Conservation (phyloP, 2,797 vertebrate species). For the Corythornis leucogaster region DNA sequence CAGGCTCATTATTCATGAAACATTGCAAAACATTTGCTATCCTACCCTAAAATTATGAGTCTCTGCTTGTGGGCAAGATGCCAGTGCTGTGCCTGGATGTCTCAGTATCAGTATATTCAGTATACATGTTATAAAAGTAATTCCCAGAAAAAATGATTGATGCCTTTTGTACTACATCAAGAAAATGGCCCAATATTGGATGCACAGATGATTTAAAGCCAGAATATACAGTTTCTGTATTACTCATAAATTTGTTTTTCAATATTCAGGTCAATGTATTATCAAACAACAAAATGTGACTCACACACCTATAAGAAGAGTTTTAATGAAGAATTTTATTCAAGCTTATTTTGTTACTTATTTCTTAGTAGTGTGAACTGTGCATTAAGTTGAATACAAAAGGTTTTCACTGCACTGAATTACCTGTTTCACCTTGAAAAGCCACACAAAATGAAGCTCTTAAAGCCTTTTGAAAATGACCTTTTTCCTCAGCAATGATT, state of each 20-base stretch:
- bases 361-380: slow-evolving; percentile 64
- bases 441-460: slow-evolving; percentile 85
- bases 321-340: slow-evolving; percentile 73
- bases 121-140: background rate
- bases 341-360: slow-evolving; percentile 70
- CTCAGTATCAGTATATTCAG: background rate
- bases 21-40: background rate
- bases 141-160: slow-evolving; percentile 50
- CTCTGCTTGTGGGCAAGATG: background rate
- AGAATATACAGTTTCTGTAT: slow-evolving; percentile 14
- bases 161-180: background rate
- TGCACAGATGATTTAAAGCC: slow-evolving; percentile 49
- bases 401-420: slow-evolving; percentile 77
- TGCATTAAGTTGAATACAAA: slow-evolving; percentile 82
- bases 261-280: slow-evolving; percentile 15
- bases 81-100: background rate
- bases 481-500: slow-evolving; percentile 92
- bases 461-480: slow-evolving; percentile 88
- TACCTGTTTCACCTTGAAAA: slow-evolving; percentile 85
- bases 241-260: slow-evolving; percentile 55
- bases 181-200: slow-evolving; percentile 33
- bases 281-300: slow-evolving; percentile 53
- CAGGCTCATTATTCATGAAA: background rate
- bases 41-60: background rate
- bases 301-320: slow-evolving; percentile 8